A percentile compares a stretch with the other conserved stretches of the same genome.
phyloP scores from a whole-genome alignment of 1,140 invertebrate species.

The Pseudomyrmex concolor region DNA sequence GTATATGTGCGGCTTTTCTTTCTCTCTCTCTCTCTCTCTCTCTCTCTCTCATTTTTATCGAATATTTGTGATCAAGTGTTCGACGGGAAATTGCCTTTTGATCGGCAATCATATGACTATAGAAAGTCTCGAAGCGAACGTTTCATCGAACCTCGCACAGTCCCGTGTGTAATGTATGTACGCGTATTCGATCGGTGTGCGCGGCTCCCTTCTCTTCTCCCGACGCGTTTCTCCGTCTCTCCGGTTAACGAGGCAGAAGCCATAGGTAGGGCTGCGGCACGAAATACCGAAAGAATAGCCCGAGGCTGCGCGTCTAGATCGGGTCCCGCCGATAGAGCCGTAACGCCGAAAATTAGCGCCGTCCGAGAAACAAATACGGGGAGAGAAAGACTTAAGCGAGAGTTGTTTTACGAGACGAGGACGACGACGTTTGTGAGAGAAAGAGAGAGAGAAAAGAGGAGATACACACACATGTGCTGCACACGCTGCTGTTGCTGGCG shows the following conservation, averaged over 20 bases:
- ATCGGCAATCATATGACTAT: slow-evolving; percentile 22
- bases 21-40: not conserved
- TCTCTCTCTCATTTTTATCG: not conserved
- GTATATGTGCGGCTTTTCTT: too few relatives aligned
- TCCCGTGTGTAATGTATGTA: not conserved
- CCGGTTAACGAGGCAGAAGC: slow-evolving; percentile 61
- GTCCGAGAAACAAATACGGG: slow-evolving; percentile 77
- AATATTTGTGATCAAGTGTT: slow-evolving; percentile 24
- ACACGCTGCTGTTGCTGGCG: slow-evolving; percentile 36
- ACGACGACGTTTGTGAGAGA: slow-evolving; percentile 18
- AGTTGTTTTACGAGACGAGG: not conserved
- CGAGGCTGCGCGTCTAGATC: slow-evolving; percentile 59
- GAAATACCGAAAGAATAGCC: slow-evolving; percentile 59
- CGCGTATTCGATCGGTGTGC: slow-evolving; percentile 10
- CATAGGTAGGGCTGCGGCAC: slow-evolving; percentile 34
- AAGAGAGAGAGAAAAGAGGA: slow-evolving; percentile 16
- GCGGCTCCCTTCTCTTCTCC: not conserved
- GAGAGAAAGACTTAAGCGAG: slow-evolving; percentile 6
- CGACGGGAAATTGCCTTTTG: not conserved
- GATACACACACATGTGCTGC: not conserved
- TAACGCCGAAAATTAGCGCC: slow-evolving; percentile 81
- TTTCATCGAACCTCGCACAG: not conserved
- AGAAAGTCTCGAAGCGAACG: slow-evolving; percentile 17
- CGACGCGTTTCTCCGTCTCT: slow-evolving; percentile 63
- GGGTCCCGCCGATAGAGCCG: slow-evolving; percentile 76